These are phyloP conservation scores for Leucania comma DNA, from an alignment of 2,888 invertebrate genomes.

Conservation along the genomic window DNA sequence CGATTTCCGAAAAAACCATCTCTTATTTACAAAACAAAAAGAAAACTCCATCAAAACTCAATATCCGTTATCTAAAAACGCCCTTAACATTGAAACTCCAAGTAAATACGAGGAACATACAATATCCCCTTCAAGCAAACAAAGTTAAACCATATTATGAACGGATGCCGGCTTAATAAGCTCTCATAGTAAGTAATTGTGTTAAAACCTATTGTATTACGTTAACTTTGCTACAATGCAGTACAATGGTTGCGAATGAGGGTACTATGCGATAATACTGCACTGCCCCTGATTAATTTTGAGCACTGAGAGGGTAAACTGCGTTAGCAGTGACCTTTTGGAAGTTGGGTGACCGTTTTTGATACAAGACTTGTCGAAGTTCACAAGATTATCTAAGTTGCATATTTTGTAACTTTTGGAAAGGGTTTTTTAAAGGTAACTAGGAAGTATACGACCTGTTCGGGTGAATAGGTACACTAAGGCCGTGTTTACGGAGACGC, in stretches of 20 bases:
- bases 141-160: conserved; percentile 57
- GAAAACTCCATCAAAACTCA: conserved; percentile 9
- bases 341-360: background rate
- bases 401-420: no score
- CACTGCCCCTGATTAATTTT: conserved; percentile 46
- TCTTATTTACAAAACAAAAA: conserved; percentile 4
- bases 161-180: conserved; percentile 64
- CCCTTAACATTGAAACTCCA: conserved; percentile 13
- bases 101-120: conserved; percentile 46
- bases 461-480: no score
- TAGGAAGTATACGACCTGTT: no score
- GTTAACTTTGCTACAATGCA: conserved; percentile 58
- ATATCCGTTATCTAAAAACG: conserved; percentile 8
- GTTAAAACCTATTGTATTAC: conserved; percentile 67
- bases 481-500: no score
- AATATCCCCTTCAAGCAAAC: conserved; percentile 54
- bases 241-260: conserved; percentile 63
- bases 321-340: conserved; percentile 1
- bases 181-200: conserved; percentile 65
- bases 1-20: background rate
- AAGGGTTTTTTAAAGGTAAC: no score
- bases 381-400: background rate
- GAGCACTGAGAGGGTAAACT: conserved; percentile 31
- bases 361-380: background rate
- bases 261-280: conserved; percentile 65